Base-by-base conservation (phyloP, 2,113 vertebrate species). In the Vireo altiloquus region DNA sequence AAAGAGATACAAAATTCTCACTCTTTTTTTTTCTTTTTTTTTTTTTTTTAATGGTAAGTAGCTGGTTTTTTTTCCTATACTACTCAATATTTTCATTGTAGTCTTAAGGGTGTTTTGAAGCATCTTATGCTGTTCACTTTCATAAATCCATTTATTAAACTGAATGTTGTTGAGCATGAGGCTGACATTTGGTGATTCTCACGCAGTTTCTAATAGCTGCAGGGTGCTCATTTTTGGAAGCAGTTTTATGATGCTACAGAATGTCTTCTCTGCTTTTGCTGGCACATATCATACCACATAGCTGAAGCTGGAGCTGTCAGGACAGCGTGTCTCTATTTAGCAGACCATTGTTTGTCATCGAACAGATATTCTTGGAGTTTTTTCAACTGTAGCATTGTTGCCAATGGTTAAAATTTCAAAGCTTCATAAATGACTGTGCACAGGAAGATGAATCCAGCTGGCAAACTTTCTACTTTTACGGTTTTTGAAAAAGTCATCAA, bases 181-280 rank as follows among this genome's bases (percentile, higher is more conserved):
- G 71, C 79, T 96, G 93, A 93, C 92, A 95, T 94, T 95, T 95
- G 88, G 76, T 87, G 74, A 88, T 96, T 94, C 78, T 93, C 87
- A 92, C 3, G 4, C 82, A 90, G 76, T 86, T 91, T 66, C 93
- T 92, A 86, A 92, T 94, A 94, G 94, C 92, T 97, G 85, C 87
- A 95, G 95, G 95, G 89, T 95, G 89, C 87, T 95, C 78, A 85
- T 89, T 97, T 97, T 94, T 96, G 93, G 92, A 94, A 96, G 82
- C 72, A 44, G 59, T 82, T 89, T 94, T 89, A 82, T 59, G 86
- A 90, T 66, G 44, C 84, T 92, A 84, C 77, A 92, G 77, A 91
- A 86, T 88, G 91, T 94, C 94, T 89, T 53, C 87, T 89, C 87
- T 91, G 82, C 90, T 93, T 95, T 95, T 88, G 63, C 81, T 97